Percentiles rank a stretch among this genome's conserved stretches.
Conservation (phyloP, 2,113 vertebrate species). For the Chinchilla lanigera region DNA sequence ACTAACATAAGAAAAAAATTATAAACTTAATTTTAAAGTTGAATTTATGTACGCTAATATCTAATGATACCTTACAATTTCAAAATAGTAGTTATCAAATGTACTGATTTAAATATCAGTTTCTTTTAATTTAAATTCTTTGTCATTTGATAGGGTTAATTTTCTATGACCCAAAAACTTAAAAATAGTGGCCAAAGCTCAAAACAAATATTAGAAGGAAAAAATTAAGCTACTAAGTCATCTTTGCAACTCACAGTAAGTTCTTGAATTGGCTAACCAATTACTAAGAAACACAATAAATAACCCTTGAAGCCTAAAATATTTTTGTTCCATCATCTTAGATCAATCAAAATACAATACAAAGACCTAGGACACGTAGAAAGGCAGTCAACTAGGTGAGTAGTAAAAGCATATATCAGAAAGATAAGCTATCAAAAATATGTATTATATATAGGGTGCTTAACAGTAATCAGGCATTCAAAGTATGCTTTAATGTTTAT, state of each 20-base stretch:
- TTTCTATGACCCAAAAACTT: slow-evolving; percentile 42
- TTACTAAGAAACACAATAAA: slow-evolving; percentile 53
- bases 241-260: neutral
- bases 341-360: neutral
- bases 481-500: slow-evolving; percentile 17
- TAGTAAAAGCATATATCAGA: neutral
- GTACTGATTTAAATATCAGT: neutral
- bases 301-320: slow-evolving; percentile 15
- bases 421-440: neutral
- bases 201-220: slow-evolving; percentile 26
- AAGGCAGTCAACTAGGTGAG: neutral
- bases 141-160: slow-evolving; percentile 1
- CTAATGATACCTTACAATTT: slow-evolving; percentile 19
- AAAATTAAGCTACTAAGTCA: neutral
- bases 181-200: slow-evolving; percentile 26
- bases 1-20: neutral
- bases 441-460: neutral
- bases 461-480: neutral
- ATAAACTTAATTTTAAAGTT: slow-evolving; percentile 46
- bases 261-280: slow-evolving; percentile 14
- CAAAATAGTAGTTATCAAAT: neutral
- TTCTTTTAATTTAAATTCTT: slow-evolving; percentile 57
- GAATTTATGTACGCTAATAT: neutral
- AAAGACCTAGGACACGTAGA: slow-evolving; percentile 34
- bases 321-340: slow-evolving; percentile 23